Percentiles rank a stretch among this genome's conserved stretches.
Conservation (phyloP, 2,113 vertebrate species). For the Phodopus roborovskii region DNA sequence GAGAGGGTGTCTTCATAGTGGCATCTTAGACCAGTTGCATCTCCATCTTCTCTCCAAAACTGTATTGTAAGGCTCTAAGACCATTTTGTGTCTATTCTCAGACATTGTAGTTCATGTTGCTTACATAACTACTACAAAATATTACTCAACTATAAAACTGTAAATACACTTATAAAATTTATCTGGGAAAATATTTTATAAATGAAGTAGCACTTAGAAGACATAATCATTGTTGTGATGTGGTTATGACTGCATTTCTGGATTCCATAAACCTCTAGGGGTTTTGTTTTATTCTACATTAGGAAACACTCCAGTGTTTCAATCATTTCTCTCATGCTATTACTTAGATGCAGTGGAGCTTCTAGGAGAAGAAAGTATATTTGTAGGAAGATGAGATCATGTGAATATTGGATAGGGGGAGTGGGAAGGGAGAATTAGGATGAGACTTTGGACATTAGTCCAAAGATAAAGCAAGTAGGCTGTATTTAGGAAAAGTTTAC, state of each 20-base stretch:
- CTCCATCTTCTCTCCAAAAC: background rate
- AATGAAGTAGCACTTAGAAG: background rate
- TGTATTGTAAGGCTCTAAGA: background rate
- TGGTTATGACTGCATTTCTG: background rate
- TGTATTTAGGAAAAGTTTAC: background rate
- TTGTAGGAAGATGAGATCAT: background rate
- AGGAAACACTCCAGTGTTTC: background rate
- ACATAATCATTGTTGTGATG: background rate
- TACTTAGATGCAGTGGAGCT: background rate
- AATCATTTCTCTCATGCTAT: background rate
- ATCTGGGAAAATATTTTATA: background rate
- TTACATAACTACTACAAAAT: background rate
- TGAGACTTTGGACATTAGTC: background rate
- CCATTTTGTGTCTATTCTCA: conserved; percentile 5
- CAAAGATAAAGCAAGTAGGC: background rate
- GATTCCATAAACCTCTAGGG: background rate
- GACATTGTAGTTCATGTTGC: background rate
- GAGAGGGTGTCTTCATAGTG: background rate
- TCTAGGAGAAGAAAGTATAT: conserved; percentile 21
- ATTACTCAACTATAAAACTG: conserved; percentile 15
- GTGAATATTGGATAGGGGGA: background rate
- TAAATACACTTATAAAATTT: background rate
- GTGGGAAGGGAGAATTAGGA: background rate
- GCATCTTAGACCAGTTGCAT: background rate
- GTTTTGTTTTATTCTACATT: background rate